Evolutionary conservation across 2,888 invertebrate species (phyloP).

Genomic region (Ormyrus pomaceus): DNA sequence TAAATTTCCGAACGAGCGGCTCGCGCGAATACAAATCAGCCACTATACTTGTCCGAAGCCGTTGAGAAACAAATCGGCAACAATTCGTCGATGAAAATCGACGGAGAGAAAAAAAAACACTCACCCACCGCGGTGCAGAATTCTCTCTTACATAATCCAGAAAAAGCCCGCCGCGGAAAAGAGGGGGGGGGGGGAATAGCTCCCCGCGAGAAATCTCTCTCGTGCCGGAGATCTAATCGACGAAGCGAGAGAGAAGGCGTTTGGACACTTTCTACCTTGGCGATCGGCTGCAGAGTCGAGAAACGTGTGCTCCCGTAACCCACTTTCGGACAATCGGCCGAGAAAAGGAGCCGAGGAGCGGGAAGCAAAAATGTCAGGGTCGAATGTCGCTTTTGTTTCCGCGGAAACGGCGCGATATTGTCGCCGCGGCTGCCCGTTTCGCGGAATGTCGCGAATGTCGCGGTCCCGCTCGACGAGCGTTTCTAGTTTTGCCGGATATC

Average conservation of each 20-base stretch:
- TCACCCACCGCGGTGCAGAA: too few relatives aligned
- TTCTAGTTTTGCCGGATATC: too few relatives aligned
- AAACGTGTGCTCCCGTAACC: slow-evolving; percentile 64
- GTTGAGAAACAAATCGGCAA: too few relatives aligned
- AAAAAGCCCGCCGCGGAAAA: background rate
- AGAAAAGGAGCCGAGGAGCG: background rate
- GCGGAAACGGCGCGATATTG: slow-evolving; percentile 24
- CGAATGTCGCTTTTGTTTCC: slow-evolving; percentile 60
- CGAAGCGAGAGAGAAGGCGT: slow-evolving; percentile 5
- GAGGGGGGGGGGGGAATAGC: too few relatives aligned
- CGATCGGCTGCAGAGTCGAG: background rate
- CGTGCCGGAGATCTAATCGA: slow-evolving; percentile 19
- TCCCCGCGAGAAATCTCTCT: too few relatives aligned
- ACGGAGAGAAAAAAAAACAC: too few relatives aligned
- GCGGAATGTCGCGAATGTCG: background rate
- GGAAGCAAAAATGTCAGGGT: slow-evolving; percentile 50
- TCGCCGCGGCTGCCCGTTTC: background rate
- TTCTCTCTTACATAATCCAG: background rate
- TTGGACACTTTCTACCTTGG: slow-evolving; percentile 52
- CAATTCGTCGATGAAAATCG: too few relatives aligned
- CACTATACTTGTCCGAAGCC: too few relatives aligned
- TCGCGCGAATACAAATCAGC: too few relatives aligned
- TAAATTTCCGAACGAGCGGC: too few relatives aligned
- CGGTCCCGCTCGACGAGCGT: too few relatives aligned
- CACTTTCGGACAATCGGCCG: slow-evolving; percentile 62